Conservation (phyloP, 37 sponge, comb jelly and placozoan genomes). For the Hexactinellida sp. region DNA sequence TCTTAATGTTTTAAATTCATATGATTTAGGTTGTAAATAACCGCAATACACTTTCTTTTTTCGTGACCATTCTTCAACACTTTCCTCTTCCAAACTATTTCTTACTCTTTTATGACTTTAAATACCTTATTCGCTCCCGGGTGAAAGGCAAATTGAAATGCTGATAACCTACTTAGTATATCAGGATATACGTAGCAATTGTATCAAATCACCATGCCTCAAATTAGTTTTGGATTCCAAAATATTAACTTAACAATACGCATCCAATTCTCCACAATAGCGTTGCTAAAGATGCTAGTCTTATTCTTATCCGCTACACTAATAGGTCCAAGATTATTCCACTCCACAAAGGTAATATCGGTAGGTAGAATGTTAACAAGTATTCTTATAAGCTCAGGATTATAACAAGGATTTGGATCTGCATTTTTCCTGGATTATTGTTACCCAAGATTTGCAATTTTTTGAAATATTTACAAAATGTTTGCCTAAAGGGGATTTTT, state of each 20-base stretch:
- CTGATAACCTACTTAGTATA: neutral
- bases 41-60: neutral
- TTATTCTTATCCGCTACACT: neutral
- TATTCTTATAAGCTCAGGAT: neutral
- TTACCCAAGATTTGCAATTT: neutral
- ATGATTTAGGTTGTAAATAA: neutral
- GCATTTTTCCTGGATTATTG: neutral
- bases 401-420: neutral
- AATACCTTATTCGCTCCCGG: neutral
- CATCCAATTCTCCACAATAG: neutral
- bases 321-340: neutral
- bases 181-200: neutral
- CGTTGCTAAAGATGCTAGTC: neutral
- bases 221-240: neutral
- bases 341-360: neutral
- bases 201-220: neutral
- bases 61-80: neutral
- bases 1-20: too few relatives aligned
- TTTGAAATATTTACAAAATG: neutral
- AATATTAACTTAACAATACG: slow-evolving; percentile 10
- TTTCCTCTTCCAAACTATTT: neutral
- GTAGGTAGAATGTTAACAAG: neutral
- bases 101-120: neutral
- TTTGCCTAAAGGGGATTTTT: neutral
- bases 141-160: neutral